A percentile compares a stretch with the other conserved stretches of the same genome.
These are phyloP conservation scores for Mallotus villosus DNA, from an alignment of 2,797 vertebrate species.

Conservation along the genomic window DNA sequence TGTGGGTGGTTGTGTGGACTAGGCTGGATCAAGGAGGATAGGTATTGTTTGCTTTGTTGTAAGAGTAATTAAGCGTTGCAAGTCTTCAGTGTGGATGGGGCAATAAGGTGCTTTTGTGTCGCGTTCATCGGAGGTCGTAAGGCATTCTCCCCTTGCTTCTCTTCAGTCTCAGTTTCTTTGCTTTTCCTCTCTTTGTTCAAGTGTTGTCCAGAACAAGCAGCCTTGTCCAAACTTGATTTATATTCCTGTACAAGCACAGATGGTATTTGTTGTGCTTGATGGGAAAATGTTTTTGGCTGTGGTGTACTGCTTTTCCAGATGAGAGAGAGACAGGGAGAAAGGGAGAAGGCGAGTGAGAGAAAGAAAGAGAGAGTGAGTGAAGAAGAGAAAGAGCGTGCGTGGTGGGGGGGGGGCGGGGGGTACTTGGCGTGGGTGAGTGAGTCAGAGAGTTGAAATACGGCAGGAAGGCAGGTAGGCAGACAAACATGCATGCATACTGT, in stretches of 20 bases:
- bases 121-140: conserved; percentile 32
- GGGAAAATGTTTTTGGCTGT: conserved; percentile 48
- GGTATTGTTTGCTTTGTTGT: conserved; percentile 25
- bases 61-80: not conserved
- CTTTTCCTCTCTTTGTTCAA: conserved; percentile 12
- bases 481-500: not conserved
- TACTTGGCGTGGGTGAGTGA: not conserved
- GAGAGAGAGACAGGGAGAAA: conserved; percentile 17
- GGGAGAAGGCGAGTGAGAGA: conserved; percentile 7
- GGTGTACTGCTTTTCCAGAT: conserved; percentile 29
- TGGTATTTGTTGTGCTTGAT: conserved; percentile 43
- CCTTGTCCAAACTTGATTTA: conserved; percentile 33
- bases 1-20: conserved; percentile 3
- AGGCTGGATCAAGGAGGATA: not conserved
- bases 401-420: not conserved
- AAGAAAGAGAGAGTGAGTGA: conserved; percentile 5
- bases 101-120: conserved; percentile 18
- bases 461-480: not conserved
- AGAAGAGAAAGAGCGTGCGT: not conserved
- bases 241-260: conserved; percentile 38
- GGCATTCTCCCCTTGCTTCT: not conserved
- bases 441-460: not conserved
- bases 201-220: conserved; percentile 32
- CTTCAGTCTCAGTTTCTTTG: not conserved
- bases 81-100: not conserved